Conservation (phyloP, 2,797 vertebrate species). For the Platalea minor region DNA sequence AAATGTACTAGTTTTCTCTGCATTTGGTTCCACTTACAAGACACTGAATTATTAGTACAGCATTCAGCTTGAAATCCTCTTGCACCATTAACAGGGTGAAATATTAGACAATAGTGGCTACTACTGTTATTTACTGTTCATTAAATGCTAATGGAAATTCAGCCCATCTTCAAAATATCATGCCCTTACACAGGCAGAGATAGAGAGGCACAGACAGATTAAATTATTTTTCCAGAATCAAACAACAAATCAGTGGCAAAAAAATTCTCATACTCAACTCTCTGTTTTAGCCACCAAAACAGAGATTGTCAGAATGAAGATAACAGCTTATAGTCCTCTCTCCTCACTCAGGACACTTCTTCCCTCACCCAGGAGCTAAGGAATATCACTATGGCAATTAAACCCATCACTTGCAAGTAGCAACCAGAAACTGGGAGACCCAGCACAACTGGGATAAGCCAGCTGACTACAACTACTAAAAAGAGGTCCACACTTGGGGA, state of each 20-base stretch:
- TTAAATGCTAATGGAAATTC: neutral
- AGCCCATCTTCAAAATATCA: neutral
- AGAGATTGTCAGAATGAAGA: neutral
- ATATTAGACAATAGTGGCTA: neutral
- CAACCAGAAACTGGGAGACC: constrained; percentile 1
- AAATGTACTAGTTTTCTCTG: neutral
- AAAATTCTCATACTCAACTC: neutral
- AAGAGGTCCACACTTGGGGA: constrained; percentile 27
- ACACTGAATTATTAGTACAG: neutral
- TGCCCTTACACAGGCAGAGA: neutral
- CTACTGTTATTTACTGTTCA: constrained; percentile 3
- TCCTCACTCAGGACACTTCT: neutral
- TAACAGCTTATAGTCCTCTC: neutral
- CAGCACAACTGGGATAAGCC: constrained; percentile 14
- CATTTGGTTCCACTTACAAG: neutral
- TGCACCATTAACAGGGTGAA: neutral
- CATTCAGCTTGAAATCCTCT: neutral
- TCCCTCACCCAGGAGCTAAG: neutral
- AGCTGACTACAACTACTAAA: constrained; percentile 15
- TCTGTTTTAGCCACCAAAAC: neutral
- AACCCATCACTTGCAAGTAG: neutral
- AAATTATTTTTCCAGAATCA: neutral
- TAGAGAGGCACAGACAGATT: neutral
- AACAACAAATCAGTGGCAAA: neutral
- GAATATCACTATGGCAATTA: neutral